These are phyloP conservation scores for Crenuchus spilurus DNA, from an alignment of 2,797 vertebrate genomes.

Conservation along the genomic window DNA sequence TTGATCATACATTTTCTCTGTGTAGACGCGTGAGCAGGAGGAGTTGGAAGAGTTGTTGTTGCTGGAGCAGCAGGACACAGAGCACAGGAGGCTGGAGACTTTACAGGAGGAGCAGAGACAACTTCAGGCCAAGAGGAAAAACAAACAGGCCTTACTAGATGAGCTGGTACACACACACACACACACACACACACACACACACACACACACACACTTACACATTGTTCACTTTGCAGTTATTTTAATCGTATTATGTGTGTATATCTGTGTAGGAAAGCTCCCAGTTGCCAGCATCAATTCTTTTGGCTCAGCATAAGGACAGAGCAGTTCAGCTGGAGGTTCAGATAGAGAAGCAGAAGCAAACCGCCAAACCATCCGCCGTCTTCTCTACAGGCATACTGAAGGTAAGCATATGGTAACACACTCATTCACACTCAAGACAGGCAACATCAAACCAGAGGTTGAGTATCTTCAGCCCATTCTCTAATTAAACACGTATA, in stretches of 20 bases:
- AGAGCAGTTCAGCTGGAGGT: slow-evolving; percentile 89
- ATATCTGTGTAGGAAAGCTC: slow-evolving; percentile 86
- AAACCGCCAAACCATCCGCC: slow-evolving; percentile 85
- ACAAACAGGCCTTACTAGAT: slow-evolving; percentile 93
- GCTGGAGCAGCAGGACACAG: slow-evolving; percentile 86
- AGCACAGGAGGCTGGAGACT: slow-evolving; percentile 84
- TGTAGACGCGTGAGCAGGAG: slow-evolving; percentile 92
- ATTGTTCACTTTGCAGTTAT: neutral
- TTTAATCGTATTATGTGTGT: neutral
- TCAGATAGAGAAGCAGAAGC: slow-evolving; percentile 90
- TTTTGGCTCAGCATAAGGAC: slow-evolving; percentile 95
- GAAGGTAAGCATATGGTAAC: slow-evolving; percentile 72
- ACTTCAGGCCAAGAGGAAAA: slow-evolving; percentile 91
- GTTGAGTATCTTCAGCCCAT: neutral
- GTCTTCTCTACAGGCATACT: slow-evolving; percentile 96
- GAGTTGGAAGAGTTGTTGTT: slow-evolving; percentile 94
- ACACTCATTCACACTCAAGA: slow-evolving; percentile 23
- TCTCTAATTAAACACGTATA: too few species aligned
- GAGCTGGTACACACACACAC: slow-evolving; percentile 83
- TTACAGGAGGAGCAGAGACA: slow-evolving; percentile 94
- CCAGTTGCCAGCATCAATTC: slow-evolving; percentile 88
- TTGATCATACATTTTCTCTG: too few species aligned
- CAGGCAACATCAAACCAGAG: neutral
- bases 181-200: slow-evolving; percentile 33
- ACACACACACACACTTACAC: slow-evolving; percentile 21